phyloP scores from a whole-genome alignment of 1,140 invertebrate species.

The Drosophila saltans region DNA sequence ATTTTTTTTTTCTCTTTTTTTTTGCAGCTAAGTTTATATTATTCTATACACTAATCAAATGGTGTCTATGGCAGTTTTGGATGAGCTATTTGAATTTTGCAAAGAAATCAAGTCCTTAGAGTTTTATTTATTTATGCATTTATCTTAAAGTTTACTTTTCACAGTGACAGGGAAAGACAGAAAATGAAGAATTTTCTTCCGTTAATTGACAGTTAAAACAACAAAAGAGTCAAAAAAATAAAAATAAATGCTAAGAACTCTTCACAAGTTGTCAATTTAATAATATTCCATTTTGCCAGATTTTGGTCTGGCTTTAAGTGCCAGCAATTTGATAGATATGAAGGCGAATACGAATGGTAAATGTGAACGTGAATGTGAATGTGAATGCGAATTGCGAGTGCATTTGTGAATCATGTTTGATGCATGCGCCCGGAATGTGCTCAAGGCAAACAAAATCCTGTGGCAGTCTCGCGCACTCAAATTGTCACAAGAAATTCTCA shows the following conservation, averaged over 20 bases:
- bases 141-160: slow-evolving; percentile 13
- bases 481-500: slow-evolving; percentile 52
- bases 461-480: slow-evolving; percentile 57
- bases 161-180: not conserved
- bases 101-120: slow-evolving; percentile 1
- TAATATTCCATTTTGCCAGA: not conserved
- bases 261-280: slow-evolving; percentile 5
- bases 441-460: slow-evolving; percentile 32
- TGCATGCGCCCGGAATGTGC: slow-evolving; percentile 49
- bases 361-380: not conserved
- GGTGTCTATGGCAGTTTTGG: slow-evolving; percentile 20
- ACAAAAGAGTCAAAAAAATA: not conserved
- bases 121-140: slow-evolving; percentile 12
- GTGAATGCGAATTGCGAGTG: slow-evolving; percentile 28
- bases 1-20: not conserved
- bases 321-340: slow-evolving; percentile 27
- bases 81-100: slow-evolving; percentile 2
- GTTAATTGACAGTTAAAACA: slow-evolving; percentile 58
- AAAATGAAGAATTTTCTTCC: slow-evolving; percentile 41
- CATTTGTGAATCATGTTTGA: slow-evolving; percentile 56
- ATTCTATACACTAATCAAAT: slow-evolving; percentile 48
- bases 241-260: not conserved
- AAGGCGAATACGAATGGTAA: not conserved
- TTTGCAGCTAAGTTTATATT: slow-evolving; percentile 56
- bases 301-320: slow-evolving; percentile 48